These are phyloP conservation scores for Grapholita molesta DNA, from an alignment of 1,140 invertebrate genomes.

Conservation along the genomic window DNA sequence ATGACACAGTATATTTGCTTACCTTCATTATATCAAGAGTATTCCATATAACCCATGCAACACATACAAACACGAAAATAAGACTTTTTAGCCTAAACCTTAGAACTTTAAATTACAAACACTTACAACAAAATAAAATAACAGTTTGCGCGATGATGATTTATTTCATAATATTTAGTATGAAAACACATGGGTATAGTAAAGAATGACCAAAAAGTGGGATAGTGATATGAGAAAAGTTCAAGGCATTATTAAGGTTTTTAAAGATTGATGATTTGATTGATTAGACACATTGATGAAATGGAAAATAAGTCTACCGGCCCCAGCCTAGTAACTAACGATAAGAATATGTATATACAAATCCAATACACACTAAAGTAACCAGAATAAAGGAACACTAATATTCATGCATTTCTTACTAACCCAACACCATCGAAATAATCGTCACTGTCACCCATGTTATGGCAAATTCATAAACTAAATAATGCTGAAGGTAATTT, in stretches of 20 bases:
- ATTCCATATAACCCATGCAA: neutral
- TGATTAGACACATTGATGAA: slow-evolving; percentile 5
- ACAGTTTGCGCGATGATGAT: too few relatives aligned
- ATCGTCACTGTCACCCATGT: slow-evolving; percentile 67
- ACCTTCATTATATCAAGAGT: neutral
- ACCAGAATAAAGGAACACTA: neutral
- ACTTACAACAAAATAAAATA: too few relatives aligned
- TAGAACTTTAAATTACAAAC: too few relatives aligned
- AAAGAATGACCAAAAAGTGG: neutral
- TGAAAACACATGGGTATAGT: neutral
- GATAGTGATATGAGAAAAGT: neutral
- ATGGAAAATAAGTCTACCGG: neutral
- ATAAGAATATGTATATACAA: slow-evolving; percentile 22
- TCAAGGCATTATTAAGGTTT: neutral
- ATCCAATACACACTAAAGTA: slow-evolving; percentile 13
- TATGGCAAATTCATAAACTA: slow-evolving; percentile 24
- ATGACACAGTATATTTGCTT: neutral
- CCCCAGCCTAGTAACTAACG: neutral
- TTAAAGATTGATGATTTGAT: too few relatives aligned
- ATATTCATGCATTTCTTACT: slow-evolving; percentile 46
- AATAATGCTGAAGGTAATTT: slow-evolving; percentile 34
- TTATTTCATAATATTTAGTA: neutral
- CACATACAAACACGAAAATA: neutral
- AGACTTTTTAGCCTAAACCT: too few relatives aligned
- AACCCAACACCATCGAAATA: slow-evolving; percentile 72